A percentile compares a stretch with the other conserved stretches of the same genome.
Evolutionary conservation across 2,113 vertebrate genomes (phyloP).

Genomic region (Petrocephalus zakoni): DNA sequence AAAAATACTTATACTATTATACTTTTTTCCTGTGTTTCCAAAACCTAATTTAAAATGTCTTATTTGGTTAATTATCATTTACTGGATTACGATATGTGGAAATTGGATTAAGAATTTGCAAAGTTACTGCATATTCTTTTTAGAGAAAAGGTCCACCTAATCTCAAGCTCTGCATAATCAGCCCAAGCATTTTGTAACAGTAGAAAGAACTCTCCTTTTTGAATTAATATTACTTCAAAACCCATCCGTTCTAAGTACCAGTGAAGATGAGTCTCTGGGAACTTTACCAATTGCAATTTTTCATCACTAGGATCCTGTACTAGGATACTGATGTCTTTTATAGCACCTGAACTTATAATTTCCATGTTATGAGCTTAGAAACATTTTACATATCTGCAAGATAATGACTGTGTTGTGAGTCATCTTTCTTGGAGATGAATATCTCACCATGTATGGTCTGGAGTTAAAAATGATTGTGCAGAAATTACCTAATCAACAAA

Average conservation of each 20-base stretch:
- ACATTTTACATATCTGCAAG: neutral
- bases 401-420: neutral
- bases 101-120: neutral
- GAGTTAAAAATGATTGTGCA: neutral
- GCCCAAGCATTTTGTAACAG: neutral
- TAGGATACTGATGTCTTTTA: neutral
- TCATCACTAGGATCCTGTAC: neutral
- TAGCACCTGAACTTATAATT: neutral
- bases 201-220: neutral
- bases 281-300: neutral
- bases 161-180: neutral
- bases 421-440: neutral
- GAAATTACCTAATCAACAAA: neutral
- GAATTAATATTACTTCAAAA: neutral
- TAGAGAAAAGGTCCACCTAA: neutral
- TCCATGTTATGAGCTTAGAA: neutral
- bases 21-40: neutral
- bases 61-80: neutral
- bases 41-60: neutral
- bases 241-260: neutral
- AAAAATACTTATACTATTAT: neutral
- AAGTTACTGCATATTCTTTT: neutral
- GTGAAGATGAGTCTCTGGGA: neutral
- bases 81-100: neutral
- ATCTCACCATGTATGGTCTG: neutral